Conservation (phyloP, 2,113 vertebrate genomes). For the Sander vitreus region DNA sequence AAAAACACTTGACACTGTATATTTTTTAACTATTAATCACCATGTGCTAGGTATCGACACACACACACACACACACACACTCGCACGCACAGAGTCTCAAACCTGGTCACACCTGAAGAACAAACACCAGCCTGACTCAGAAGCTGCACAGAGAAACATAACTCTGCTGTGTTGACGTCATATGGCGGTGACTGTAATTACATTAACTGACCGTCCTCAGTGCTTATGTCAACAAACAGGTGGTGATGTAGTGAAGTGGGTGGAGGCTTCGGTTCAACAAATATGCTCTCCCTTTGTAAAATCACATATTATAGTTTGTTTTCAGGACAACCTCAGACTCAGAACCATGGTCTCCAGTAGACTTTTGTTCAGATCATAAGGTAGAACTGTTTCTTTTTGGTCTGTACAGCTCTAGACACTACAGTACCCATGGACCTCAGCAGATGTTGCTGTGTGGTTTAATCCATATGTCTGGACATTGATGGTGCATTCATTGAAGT, state of each 20-base stretch:
- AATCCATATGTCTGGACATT: not conserved
- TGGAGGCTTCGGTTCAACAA: not conserved
- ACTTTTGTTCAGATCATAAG: not conserved
- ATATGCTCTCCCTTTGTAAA: not conserved
- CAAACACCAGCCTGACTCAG: constrained; percentile 59
- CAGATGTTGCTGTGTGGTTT: not conserved
- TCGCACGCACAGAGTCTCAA: not conserved
- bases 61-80: not conserved
- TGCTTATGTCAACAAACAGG: constrained; percentile 22
- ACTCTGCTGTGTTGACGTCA: constrained; percentile 16
- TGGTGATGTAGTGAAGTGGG: not conserved
- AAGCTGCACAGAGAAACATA: constrained; percentile 7
- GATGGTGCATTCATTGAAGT: not conserved
- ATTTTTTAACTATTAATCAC: constrained; percentile 14
- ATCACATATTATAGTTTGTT: not conserved
- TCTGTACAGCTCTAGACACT: not conserved
- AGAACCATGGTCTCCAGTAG: not conserved
- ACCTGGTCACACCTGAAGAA: constrained; percentile 62
- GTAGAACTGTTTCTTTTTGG: not conserved
- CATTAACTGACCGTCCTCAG: not conserved
- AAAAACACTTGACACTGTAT: not conserved
- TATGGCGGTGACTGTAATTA: not conserved
- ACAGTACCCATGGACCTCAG: not conserved
- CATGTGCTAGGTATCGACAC: not conserved
- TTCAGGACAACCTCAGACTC: not conserved